Evolutionary conservation across 2,797 vertebrate genomes (phyloP).

Genomic region (Peromyscus melanophrys): DNA sequence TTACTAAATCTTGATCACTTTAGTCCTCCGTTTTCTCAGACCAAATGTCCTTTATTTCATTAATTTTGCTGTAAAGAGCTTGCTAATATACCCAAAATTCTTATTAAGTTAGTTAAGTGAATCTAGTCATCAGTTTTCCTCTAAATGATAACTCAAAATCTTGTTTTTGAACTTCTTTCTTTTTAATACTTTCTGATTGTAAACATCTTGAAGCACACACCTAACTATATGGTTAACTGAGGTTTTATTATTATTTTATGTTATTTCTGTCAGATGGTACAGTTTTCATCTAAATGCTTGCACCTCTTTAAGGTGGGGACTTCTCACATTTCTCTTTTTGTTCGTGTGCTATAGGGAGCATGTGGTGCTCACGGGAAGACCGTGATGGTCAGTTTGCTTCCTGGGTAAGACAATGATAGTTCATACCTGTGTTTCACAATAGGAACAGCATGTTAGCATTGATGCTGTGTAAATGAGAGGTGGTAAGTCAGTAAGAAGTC

Average conservation of each 20-base stretch:
- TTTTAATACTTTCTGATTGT: constrained; percentile 14
- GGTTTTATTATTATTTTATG: neutral
- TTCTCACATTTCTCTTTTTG: constrained; percentile 7
- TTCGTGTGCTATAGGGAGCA: neutral
- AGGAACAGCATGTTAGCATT: neutral
- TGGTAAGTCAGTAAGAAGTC: constrained; percentile 13
- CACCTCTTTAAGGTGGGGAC: neutral
- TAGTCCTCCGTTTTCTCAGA: neutral
- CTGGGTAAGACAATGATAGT: neutral
- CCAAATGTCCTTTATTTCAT: neutral
- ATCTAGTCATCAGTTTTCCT: constrained; percentile 19
- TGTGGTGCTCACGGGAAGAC: neutral
- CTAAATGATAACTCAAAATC: constrained; percentile 34
- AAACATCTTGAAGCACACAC: constrained; percentile 14
- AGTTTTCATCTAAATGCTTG: constrained; percentile 48
- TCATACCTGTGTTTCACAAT: constrained; percentile 36
- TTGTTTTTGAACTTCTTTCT: neutral
- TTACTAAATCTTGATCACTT: constrained; percentile 34
- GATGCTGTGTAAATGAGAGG: constrained; percentile 45
- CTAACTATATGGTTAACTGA: neutral
- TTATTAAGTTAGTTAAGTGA: neutral
- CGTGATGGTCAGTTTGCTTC: neutral
- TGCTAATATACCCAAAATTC: neutral
- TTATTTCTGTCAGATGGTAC: neutral
- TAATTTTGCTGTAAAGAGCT: neutral